Conservation (phyloP, 2,797 vertebrate species). For the Enteromius afrohamiltoni region DNA sequence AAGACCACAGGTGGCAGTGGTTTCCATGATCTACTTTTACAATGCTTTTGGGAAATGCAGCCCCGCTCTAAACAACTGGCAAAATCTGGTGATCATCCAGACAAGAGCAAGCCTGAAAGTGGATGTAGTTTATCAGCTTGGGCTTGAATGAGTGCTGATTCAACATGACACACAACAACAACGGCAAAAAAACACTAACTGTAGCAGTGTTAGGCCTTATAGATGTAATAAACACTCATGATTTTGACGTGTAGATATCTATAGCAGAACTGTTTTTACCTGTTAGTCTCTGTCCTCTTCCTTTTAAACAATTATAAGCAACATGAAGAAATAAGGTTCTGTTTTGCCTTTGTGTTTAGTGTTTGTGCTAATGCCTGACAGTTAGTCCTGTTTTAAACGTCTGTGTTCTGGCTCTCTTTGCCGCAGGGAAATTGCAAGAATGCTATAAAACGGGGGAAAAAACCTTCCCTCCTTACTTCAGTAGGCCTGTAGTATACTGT, state of each 20-base stretch:
- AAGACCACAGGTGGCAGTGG: neutral
- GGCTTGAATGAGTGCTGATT: neutral
- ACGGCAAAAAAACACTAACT: neutral
- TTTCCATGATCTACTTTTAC: neutral
- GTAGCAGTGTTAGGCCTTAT: neutral
- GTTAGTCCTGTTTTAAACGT: constrained; percentile 83
- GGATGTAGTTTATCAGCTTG: neutral
- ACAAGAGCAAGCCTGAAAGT: too few relatives aligned
- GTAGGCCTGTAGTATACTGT: neutral
- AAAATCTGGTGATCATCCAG: neutral
- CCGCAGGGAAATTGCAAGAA: constrained; percentile 83
- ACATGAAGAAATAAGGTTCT: constrained; percentile 9
- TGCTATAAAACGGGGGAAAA: constrained; percentile 72
- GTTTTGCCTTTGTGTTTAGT: constrained; percentile 79
- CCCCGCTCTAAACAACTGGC: neutral
- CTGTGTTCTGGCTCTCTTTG: constrained; percentile 82
- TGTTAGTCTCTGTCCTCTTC: neutral
- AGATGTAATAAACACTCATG: neutral
- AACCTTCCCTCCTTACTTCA: constrained; percentile 57
- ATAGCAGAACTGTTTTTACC: neutral
- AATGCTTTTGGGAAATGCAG: neutral
- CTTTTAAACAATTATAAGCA: neutral
- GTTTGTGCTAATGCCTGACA: constrained; percentile 91
- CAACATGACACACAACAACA: neutral
- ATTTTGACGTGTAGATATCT: neutral